Conservation (phyloP, 30 jellyfish, hydroid and myxozoan species). For the Aurelia sp. region DNA sequence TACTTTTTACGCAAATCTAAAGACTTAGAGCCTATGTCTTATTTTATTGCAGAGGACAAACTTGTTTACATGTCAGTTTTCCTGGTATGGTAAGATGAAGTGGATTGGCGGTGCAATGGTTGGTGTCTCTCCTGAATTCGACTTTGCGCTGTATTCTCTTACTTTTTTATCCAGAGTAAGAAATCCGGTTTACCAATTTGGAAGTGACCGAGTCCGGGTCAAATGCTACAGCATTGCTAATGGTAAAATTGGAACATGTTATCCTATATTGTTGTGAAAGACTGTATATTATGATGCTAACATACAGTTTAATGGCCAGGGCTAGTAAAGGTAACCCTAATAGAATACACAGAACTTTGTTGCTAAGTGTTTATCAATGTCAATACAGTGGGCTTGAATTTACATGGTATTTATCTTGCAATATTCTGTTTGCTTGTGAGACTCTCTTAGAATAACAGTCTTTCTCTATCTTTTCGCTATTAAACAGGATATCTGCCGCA, state of each 20-base stretch:
- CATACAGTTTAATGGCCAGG: too few species aligned
- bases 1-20: too few species aligned
- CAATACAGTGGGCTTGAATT: too few species aligned
- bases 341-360: too few species aligned
- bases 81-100: constrained; percentile 81
- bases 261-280: constrained; percentile 50
- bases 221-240: constrained; percentile 66
- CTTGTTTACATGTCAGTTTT: constrained; percentile 70
- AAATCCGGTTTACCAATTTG: constrained; percentile 52
- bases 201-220: constrained; percentile 51
- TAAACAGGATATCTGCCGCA: too few species aligned
- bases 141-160: constrained; percentile 83
- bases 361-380: too few species aligned
- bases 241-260: constrained; percentile 85
- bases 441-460: too few species aligned
- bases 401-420: too few species aligned
- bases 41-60: constrained; percentile 58
- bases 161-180: constrained; percentile 53
- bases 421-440: too few species aligned
- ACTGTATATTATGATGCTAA: neutral
- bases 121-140: constrained; percentile 94
- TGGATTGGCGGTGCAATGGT: constrained; percentile 72
- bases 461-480: too few species aligned
- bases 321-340: too few species aligned
- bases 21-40: neutral